phyloP scores from a whole-genome alignment of 2,888 invertebrate genomes.

The Dinocampus coccinellae region DNA sequence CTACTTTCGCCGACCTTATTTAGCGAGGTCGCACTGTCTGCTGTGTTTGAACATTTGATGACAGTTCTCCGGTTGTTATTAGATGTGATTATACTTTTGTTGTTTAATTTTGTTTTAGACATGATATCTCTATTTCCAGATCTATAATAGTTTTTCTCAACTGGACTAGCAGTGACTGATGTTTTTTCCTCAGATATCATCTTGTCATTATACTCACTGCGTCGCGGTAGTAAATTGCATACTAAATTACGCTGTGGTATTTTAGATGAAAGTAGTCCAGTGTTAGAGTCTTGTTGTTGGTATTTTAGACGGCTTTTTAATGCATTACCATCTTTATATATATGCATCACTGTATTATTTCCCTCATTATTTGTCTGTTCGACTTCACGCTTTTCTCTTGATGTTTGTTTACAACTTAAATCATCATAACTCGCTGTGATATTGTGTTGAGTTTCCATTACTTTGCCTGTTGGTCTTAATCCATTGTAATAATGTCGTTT shows the following conservation, averaged over 20 bases:
- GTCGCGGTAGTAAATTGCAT: background rate
- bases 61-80: constrained; percentile 26
- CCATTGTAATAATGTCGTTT: constrained; percentile 54
- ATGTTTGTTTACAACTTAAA: constrained; percentile 48
- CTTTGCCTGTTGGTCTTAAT: constrained; percentile 53
- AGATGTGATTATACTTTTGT: background rate
- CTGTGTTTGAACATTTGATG: constrained; percentile 45
- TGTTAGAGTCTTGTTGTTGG: constrained; percentile 3
- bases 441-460: constrained; percentile 51
- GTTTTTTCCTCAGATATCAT: constrained; percentile 1
- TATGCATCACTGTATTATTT: constrained; percentile 55
- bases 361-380: constrained; percentile 51
- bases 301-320: constrained; percentile 42
- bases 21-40: constrained; percentile 52
- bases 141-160: background rate
- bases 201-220: background rate
- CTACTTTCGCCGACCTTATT: constrained; percentile 62
- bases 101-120: background rate
- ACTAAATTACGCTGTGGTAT: constrained; percentile 54
- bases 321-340: constrained; percentile 43
- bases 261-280: constrained; percentile 50
- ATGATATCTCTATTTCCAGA: background rate
- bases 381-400: constrained; percentile 44
- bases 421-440: constrained; percentile 61
- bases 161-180: background rate